These are phyloP conservation scores for Amyelois transitella DNA, from an alignment of 1,140 invertebrate species.

Conservation along the genomic window DNA sequence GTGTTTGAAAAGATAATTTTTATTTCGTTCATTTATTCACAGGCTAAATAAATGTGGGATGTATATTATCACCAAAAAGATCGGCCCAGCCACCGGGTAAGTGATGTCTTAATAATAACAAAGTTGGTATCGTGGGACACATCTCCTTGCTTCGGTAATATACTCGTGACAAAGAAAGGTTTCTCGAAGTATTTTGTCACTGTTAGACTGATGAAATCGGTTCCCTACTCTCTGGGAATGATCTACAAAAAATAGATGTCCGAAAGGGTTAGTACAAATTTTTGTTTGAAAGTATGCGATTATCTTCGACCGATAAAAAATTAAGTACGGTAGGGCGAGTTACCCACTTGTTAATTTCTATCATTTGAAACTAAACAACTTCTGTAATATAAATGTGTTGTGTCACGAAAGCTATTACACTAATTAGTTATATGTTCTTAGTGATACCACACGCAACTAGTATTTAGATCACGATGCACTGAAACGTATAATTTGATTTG, in stretches of 20 bases:
- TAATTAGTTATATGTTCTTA: slow-evolving; percentile 19
- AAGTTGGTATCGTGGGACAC: slow-evolving; percentile 60
- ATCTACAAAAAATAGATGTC: slow-evolving; percentile 41
- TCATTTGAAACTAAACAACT: slow-evolving; percentile 30
- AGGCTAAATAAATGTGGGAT: slow-evolving; percentile 55
- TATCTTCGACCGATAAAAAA: slow-evolving; percentile 38
- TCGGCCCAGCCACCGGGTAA: slow-evolving; percentile 66
- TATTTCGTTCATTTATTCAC: slow-evolving; percentile 39
- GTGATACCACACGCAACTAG: slow-evolving; percentile 36
- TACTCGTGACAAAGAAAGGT: slow-evolving; percentile 57
- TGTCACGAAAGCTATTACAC: slow-evolving; percentile 39
- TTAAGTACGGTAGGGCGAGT: slow-evolving; percentile 20
- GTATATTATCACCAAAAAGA: slow-evolving; percentile 53
- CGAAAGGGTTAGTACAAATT: slow-evolving; percentile 58
- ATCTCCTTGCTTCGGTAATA: slow-evolving; percentile 47
- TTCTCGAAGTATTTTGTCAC: slow-evolving; percentile 65
- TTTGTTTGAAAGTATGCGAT: slow-evolving; percentile 52
- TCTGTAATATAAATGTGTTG: slow-evolving; percentile 33
- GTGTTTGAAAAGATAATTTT: slow-evolving; percentile 2
- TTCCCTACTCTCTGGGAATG: slow-evolving; percentile 26
- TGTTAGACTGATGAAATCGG: slow-evolving; percentile 65
- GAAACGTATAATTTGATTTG: slow-evolving; percentile 53
- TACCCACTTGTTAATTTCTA: slow-evolving; percentile 38
- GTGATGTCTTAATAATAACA: slow-evolving; percentile 72
- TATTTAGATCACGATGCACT: slow-evolving; percentile 24